Conservation (phyloP, 2,113 vertebrate genomes). For the Eptatretus burgeri region DNA sequence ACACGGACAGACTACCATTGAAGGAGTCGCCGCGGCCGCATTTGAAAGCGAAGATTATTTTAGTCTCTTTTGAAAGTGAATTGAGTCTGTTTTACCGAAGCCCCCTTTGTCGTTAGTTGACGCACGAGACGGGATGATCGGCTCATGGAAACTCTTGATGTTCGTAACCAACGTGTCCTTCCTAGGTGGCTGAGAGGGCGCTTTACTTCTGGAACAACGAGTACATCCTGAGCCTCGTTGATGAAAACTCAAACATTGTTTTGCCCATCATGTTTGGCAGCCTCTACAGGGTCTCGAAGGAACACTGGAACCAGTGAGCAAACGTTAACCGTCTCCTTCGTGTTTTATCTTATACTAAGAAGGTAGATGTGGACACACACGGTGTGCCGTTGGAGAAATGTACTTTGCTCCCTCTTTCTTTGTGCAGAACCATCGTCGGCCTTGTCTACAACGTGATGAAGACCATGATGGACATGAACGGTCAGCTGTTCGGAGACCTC, state of each 20-base stretch:
- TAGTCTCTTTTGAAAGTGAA: too few relatives aligned
- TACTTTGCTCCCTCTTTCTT: background rate
- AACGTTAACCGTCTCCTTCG: conserved; percentile 11
- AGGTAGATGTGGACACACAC: background rate
- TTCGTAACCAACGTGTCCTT: too few relatives aligned
- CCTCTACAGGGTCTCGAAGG: conserved; percentile 95
- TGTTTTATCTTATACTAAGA: conserved; percentile 10
- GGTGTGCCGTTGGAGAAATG: background rate
- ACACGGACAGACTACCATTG: too few relatives aligned
- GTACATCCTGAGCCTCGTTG: conserved; percentile 91
- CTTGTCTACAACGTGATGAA: conserved; percentile 89
- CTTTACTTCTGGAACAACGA: conserved; percentile 98
- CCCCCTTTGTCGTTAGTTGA: too few relatives aligned
- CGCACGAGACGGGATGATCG: too few relatives aligned
- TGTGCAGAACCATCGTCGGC: conserved; percentile 56
- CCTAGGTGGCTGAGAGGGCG: conserved; percentile 74
- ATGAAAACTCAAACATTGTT: conserved; percentile 78
- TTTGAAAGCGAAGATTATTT: too few relatives aligned
- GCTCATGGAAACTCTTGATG: background rate
- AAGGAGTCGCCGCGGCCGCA: too few relatives aligned
- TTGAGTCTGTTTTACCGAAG: too few relatives aligned
- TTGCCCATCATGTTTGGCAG: conserved; percentile 89
- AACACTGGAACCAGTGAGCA: conserved; percentile 83
- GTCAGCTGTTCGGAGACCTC: conserved; percentile 68
- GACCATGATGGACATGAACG: conserved; percentile 93